Conservation (phyloP, 2,888 invertebrate genomes). For the Perithous albicinctus region DNA sequence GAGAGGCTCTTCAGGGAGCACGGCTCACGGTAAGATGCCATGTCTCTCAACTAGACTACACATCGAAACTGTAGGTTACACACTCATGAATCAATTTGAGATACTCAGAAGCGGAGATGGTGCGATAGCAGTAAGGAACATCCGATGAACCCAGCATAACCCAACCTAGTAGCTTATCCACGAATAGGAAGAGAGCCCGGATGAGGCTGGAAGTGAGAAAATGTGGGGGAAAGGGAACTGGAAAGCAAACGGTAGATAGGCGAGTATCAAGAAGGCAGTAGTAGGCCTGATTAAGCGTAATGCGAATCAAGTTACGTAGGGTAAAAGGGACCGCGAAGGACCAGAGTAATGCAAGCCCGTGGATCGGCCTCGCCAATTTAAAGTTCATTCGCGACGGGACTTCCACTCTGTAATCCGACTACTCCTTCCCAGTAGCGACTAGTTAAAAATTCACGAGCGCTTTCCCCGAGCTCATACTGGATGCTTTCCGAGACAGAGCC, state of each 20-base stretch:
- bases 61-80: constrained; percentile 14
- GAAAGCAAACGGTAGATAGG: background rate
- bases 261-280: constrained; percentile 8
- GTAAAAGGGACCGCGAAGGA: constrained; percentile 45
- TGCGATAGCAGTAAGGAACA: constrained; percentile 7
- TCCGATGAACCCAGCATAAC: background rate
- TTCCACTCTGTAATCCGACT: constrained; percentile 57
- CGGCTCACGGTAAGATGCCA: constrained; percentile 13
- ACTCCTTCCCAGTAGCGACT: constrained; percentile 18
- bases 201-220: background rate
- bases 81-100: constrained; percentile 56
- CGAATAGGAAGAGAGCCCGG: background rate
- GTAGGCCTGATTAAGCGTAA: constrained; percentile 51
- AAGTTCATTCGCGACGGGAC: constrained; percentile 55
- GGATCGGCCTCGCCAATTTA: constrained; percentile 43
- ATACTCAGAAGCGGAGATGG: constrained; percentile 3
- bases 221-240: background rate
- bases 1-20: constrained; percentile 49
- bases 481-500: background rate
- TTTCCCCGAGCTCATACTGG: constrained; percentile 17
- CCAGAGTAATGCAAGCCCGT: constrained; percentile 5
- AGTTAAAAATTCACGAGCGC: constrained; percentile 58
- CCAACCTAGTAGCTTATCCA: background rate
- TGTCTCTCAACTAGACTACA: background rate
- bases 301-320: constrained; percentile 55